Evolutionary conservation across 2,113 vertebrate genomes (phyloP).

Genomic region (Monopterus albus): DNA sequence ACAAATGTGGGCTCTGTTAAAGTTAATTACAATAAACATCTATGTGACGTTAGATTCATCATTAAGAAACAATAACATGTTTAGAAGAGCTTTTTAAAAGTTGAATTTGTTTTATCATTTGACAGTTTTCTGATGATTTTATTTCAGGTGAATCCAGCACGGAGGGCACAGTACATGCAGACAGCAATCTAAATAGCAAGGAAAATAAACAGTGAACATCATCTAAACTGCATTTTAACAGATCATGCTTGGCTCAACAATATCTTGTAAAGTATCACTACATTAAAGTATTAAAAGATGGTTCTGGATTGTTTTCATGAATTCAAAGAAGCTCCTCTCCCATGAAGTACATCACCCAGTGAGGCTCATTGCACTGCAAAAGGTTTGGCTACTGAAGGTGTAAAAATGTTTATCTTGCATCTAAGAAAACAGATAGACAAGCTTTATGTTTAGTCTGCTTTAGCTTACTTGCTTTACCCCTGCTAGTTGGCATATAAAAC

Average conservation of each 20-base stretch:
- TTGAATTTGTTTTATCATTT: slow-evolving; percentile 3
- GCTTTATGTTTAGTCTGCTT: slow-evolving; percentile 64
- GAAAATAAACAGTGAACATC: slow-evolving; percentile 6
- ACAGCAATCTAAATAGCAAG: background rate
- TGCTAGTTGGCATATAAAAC: slow-evolving; percentile 48
- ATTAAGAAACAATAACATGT: background rate
- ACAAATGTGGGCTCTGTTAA: slow-evolving; percentile 23
- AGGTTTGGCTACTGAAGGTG: slow-evolving; percentile 17
- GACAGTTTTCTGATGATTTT: background rate
- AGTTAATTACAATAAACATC: too few relatives aligned
- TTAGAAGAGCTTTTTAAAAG: background rate
- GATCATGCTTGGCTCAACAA: background rate
- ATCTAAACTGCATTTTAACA: slow-evolving; percentile 1
- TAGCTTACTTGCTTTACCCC: slow-evolving; percentile 54
- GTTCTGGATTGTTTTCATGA: too few relatives aligned
- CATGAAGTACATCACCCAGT: slow-evolving; percentile 10
- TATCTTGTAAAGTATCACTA: background rate
- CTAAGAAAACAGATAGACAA: too few relatives aligned
- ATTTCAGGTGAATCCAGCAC: background rate
- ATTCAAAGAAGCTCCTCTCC: background rate
- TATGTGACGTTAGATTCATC: slow-evolving; percentile 39
- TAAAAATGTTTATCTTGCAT: slow-evolving; percentile 15
- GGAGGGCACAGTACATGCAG: background rate
- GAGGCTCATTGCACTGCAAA: too few relatives aligned
- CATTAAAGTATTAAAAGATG: too few relatives aligned